Percentiles rank a stretch among this genome's conserved stretches.
Conservation (phyloP, 2,113 vertebrate genomes). For the Prunella fulvescens region DNA sequence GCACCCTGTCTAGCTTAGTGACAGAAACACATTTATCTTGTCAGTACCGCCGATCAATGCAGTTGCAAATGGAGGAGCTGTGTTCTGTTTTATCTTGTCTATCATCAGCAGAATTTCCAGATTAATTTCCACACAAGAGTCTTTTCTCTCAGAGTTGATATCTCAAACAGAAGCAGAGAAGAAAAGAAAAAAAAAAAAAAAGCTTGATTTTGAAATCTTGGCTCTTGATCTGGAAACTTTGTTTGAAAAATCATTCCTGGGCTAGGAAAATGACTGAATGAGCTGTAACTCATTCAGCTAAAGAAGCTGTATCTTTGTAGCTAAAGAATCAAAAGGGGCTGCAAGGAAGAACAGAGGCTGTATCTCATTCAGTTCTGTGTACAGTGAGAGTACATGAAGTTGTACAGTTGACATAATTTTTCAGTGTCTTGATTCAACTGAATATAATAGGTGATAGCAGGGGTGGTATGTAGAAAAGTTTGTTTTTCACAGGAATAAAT, state of each 20-base stretch:
- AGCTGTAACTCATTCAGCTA: background rate
- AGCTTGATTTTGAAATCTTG: background rate
- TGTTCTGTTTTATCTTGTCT: background rate
- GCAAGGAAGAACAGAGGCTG: background rate
- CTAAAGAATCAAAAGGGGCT: background rate
- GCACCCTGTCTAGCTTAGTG: background rate
- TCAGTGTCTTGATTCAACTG: background rate
- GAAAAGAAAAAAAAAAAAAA: background rate
- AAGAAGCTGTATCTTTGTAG: background rate
- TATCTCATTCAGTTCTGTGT: background rate
- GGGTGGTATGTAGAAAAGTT: background rate
- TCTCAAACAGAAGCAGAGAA: background rate
- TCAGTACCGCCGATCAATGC: background rate
- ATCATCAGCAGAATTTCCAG: slow-evolving; percentile 16
- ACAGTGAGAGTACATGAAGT: background rate
- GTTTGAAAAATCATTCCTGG: background rate
- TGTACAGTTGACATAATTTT: background rate
- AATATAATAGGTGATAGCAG: background rate
- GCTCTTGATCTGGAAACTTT: background rate
- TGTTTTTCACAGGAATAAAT: background rate
- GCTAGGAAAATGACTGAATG: background rate
- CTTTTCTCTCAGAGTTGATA: background rate
- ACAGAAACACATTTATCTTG: slow-evolving; percentile 8
- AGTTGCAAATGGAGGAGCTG: background rate
- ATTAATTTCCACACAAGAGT: background rate